Evolutionary conservation across 1,140 invertebrate species (phyloP).

Genomic region (Monochamus saltuarius): DNA sequence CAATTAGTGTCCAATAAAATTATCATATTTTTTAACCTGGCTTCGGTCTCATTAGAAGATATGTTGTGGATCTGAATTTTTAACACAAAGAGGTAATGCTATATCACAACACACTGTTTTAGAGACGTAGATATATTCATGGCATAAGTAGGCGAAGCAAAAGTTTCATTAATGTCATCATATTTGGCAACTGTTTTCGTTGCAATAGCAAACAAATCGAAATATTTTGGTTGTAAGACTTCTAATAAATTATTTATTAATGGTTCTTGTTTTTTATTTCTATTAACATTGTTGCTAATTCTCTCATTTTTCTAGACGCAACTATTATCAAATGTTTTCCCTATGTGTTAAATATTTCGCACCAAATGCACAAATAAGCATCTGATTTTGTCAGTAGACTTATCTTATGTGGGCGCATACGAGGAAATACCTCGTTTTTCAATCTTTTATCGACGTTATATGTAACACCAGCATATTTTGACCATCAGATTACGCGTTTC

Average conservation of each 20-base stretch:
- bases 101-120: conserved; percentile 15
- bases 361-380: conserved; percentile 36
- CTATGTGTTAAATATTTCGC: conserved; percentile 32
- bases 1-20: conserved; percentile 8
- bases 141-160: conserved; percentile 6
- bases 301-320: conserved; percentile 35
- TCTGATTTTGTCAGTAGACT: conserved; percentile 31
- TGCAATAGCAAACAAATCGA: conserved; percentile 13
- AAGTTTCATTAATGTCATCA: conserved; percentile 1
- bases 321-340: conserved; percentile 36
- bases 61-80: neutral
- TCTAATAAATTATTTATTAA: conserved; percentile 5
- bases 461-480: too few relatives aligned
- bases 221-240: conserved; percentile 13
- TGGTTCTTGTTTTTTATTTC: conserved; percentile 29
- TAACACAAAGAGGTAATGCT: neutral
- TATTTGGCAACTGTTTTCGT: conserved; percentile 9
- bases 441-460: too few relatives aligned
- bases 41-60: neutral
- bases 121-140: conserved; percentile 15
- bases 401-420: conserved; percentile 30
- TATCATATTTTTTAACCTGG: neutral
- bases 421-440: conserved; percentile 20
- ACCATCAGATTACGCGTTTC: neutral
- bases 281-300: conserved; percentile 27